Percentiles rank a stretch among this genome's conserved stretches.
phyloP scores from a whole-genome alignment of 2,797 vertebrate species.

The Notolepis coatsorum region DNA sequence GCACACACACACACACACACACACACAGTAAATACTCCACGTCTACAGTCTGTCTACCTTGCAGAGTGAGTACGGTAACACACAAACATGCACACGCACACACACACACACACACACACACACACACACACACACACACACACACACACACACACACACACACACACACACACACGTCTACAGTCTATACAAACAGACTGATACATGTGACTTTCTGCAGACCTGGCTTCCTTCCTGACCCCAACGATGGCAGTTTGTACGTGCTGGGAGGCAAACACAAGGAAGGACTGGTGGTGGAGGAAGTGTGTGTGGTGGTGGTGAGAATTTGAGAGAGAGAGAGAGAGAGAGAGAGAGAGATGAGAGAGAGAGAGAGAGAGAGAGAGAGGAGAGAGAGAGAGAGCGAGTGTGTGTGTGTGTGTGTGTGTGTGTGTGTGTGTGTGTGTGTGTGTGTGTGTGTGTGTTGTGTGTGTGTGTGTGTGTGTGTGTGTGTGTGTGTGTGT shows the following conservation, averaged over 20 bases:
- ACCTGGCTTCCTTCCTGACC: conserved; percentile 94
- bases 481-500: conserved; percentile 18
- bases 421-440: neutral
- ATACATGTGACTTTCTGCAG: conserved; percentile 64
- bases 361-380: too few relatives aligned
- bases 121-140: conserved; percentile 3
- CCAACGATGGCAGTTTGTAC: conserved; percentile 95
- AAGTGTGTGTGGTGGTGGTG: conserved; percentile 6
- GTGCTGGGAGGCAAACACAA: conserved; percentile 91
- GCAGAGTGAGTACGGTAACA: conserved; percentile 91
- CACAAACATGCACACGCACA: neutral
- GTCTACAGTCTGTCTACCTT: conserved; percentile 80
- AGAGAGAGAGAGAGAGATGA: too few relatives aligned
- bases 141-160: neutral
- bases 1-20: conserved; percentile 5
- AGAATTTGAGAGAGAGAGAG: too few relatives aligned
- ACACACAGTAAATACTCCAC: too few relatives aligned
- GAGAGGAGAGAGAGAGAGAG: too few relatives aligned
- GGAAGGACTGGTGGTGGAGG: conserved; percentile 91
- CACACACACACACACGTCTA: too few relatives aligned
- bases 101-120: neutral
- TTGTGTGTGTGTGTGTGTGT: neutral
- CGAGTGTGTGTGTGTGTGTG: neutral
- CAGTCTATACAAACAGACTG: too few relatives aligned
- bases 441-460: neutral